Evolutionary conservation across 2,797 vertebrate genomes (phyloP).

Genomic region (Tolypeutes matacus): DNA sequence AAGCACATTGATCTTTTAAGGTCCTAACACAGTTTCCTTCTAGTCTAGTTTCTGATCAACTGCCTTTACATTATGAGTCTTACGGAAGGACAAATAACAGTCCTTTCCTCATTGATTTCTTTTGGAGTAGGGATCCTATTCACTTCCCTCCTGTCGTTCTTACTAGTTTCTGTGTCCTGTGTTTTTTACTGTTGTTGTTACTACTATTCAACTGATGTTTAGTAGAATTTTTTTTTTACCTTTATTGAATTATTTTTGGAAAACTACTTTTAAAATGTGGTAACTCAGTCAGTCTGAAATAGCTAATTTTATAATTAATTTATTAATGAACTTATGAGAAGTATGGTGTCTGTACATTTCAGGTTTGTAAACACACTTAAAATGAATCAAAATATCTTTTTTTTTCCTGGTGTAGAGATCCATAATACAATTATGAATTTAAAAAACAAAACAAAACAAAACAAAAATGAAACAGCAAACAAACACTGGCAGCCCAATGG

Average conservation of each 20-base stretch:
- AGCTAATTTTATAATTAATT: conserved; percentile 38
- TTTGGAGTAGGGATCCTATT: background rate
- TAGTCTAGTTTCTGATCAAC: background rate
- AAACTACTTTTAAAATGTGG: background rate
- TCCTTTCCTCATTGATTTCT: background rate
- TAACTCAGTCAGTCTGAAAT: background rate
- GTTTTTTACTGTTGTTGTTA: background rate
- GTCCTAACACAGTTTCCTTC: background rate
- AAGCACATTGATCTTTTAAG: background rate
- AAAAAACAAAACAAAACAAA: background rate
- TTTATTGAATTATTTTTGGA: background rate
- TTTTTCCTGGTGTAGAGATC: background rate
- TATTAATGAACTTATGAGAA: background rate
- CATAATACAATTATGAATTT: background rate
- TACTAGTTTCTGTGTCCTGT: background rate
- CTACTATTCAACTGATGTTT: background rate
- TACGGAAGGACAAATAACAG: background rate
- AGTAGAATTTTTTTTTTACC: background rate
- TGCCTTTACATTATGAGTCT: background rate
- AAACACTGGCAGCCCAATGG: background rate
- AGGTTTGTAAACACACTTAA: background rate
- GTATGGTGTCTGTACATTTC: background rate
- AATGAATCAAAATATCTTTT: background rate
- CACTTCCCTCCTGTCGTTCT: background rate
- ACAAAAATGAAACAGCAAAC: background rate